Conservation (phyloP, 2,113 vertebrate genomes). For the Herpailurus yagouaroundi region DNA sequence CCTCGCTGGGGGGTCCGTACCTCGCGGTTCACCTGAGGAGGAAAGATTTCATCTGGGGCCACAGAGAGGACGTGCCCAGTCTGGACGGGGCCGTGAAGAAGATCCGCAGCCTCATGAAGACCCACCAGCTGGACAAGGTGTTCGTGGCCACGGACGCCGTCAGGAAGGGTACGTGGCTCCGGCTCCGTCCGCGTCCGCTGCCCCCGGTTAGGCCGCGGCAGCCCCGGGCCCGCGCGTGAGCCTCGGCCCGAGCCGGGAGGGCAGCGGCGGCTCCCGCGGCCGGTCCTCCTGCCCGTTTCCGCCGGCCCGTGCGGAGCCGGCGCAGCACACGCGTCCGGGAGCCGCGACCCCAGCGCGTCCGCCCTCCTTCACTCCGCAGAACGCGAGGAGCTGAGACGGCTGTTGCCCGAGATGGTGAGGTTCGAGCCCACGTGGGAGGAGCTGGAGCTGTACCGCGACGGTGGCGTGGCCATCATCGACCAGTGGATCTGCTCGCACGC, state of each 20-base stretch:
- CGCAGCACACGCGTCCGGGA: background rate
- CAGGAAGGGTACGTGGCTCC: constrained; percentile 87
- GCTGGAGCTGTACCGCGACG: constrained; percentile 93
- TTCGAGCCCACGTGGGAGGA: constrained; percentile 92
- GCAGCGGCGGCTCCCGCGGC: fast-evolving
- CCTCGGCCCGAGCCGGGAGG: background rate
- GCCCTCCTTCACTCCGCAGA: constrained; percentile 84
- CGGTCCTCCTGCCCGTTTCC: background rate
- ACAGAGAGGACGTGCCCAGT: constrained; percentile 95
- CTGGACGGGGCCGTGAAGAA: constrained; percentile 91
- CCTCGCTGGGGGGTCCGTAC: constrained; percentile 92
- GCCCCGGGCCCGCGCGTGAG: too few relatives aligned
- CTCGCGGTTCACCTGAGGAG: constrained; percentile 94
- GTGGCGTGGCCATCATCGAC: constrained; percentile 96
- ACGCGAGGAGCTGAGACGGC: constrained; percentile 86
- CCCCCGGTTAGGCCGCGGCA: background rate
- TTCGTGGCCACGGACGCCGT: constrained; percentile 97
- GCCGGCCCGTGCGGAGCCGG: background rate
- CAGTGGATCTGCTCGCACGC: constrained; percentile 98
- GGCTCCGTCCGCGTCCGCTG: background rate
- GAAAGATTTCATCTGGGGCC: constrained; percentile 98
- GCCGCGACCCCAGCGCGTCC: background rate
- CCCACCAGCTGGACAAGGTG: constrained; percentile 88
- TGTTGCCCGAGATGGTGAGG: constrained; percentile 93
- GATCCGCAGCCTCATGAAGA: constrained; percentile 92